phyloP scores from a whole-genome alignment of 2,113 vertebrate species.

The Ariopsis seemanni region DNA sequence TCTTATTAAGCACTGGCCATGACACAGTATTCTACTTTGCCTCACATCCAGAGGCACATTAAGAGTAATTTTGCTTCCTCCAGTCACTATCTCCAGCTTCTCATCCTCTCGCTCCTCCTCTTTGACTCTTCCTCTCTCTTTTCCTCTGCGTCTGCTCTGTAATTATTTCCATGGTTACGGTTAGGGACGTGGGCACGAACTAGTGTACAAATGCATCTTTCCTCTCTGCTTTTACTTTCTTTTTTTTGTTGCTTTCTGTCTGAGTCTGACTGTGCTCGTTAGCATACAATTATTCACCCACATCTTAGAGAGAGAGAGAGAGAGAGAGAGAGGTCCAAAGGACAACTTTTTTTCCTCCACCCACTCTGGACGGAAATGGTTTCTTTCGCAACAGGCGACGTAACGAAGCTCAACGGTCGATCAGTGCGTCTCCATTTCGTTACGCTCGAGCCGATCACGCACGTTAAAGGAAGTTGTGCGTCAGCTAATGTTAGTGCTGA shows the following conservation, averaged over 20 bases:
- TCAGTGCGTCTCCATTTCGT: background rate
- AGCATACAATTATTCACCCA: conserved; percentile 54
- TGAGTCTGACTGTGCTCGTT: conserved; percentile 49
- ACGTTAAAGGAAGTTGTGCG: background rate
- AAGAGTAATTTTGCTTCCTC: background rate
- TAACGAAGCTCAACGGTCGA: background rate
- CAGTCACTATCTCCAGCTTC: background rate
- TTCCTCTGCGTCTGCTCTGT: conserved; percentile 68
- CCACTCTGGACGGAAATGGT: background rate
- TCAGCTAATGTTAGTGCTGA: background rate
- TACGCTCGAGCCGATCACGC: background rate
- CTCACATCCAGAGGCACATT: background rate
- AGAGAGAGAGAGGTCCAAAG: conserved; percentile 19
- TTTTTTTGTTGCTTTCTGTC: conserved; percentile 41
- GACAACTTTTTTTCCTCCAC: conserved; percentile 9
- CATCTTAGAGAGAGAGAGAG: conserved; percentile 27
- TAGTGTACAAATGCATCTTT: conserved; percentile 68
- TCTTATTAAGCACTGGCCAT: background rate
- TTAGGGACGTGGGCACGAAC: conserved; percentile 73
- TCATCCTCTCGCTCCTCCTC: background rate
- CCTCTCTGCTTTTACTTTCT: conserved; percentile 61
- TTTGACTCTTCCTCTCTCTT: conserved; percentile 39
- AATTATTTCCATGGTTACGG: conserved; percentile 83
- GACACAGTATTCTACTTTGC: background rate
- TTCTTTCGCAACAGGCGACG: background rate